Conservation (phyloP, 1,140 invertebrate species). For the Drosophila yakuba region DNA sequence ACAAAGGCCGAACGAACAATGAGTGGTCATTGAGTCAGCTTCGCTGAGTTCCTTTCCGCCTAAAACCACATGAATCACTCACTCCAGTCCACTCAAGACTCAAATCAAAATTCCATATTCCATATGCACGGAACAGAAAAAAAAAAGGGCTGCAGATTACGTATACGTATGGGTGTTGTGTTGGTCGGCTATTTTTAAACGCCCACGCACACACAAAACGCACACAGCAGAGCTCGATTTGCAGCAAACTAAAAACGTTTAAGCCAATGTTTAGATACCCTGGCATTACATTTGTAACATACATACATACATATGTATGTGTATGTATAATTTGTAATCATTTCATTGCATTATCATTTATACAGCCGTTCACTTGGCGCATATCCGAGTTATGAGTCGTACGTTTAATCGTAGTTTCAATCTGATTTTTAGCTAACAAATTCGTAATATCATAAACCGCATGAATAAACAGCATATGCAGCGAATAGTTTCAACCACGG, state of each 20-base stretch:
- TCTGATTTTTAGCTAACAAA: too few species aligned
- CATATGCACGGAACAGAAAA: neutral
- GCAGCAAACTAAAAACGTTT: neutral
- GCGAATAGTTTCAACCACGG: conserved; percentile 14
- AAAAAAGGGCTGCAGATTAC: conserved; percentile 33
- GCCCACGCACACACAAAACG: conserved; percentile 5
- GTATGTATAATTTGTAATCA: neutral
- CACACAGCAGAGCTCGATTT: conserved; percentile 6
- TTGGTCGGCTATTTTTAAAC: conserved; percentile 33
- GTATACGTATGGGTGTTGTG: neutral
- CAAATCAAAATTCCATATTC: conserved; percentile 16
- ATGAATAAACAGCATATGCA: conserved; percentile 24
- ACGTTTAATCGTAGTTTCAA: conserved; percentile 2
- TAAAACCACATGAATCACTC: conserved; percentile 30
- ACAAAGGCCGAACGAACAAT: conserved; percentile 38
- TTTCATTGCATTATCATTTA: neutral
- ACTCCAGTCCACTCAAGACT: conserved; percentile 20
- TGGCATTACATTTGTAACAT: neutral
- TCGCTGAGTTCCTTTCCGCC: conserved; percentile 9
- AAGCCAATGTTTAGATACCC: neutral
- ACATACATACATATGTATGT: too few species aligned
- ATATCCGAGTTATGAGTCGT: neutral
- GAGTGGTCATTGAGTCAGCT: conserved; percentile 26
- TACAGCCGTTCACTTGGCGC: too few species aligned
- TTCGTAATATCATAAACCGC: neutral